phyloP scores from a whole-genome alignment of 2,797 vertebrate species.

The Crenuchus spilurus region DNA sequence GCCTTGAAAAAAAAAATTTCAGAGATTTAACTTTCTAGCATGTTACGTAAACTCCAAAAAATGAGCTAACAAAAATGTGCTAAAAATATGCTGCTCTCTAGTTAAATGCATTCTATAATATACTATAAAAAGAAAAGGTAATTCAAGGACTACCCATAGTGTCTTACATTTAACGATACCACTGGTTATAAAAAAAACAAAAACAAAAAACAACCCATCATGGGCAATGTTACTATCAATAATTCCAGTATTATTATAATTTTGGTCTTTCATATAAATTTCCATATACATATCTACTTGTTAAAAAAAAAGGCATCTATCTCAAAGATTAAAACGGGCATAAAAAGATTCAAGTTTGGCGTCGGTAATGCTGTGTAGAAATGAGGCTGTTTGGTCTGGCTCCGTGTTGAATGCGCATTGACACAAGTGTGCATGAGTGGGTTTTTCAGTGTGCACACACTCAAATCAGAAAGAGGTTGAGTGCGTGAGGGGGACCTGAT shows the following conservation, averaged over 20 bases:
- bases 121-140: conserved; percentile 70
- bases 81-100: conserved; percentile 69
- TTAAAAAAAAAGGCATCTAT: conserved; percentile 58
- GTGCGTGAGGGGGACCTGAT: conserved; percentile 50
- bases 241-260: conserved; percentile 70
- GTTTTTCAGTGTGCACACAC: conserved; percentile 76
- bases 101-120: conserved; percentile 72
- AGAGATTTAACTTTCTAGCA: conserved; percentile 51
- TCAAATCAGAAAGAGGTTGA: conserved; percentile 10
- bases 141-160: conserved; percentile 71
- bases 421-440: conserved; percentile 63
- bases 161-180: conserved; percentile 71
- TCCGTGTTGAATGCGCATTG: conserved; percentile 60
- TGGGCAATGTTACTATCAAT: conserved; percentile 66
- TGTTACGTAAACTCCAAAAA: conserved; percentile 59
- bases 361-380: conserved; percentile 74
- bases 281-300: conserved; percentile 71
- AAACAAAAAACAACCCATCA: conserved; percentile 61
- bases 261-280: conserved; percentile 76
- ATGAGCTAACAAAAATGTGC: conserved; percentile 69
- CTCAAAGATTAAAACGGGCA: conserved; percentile 48
- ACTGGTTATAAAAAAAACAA: conserved; percentile 62
- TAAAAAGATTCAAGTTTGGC: conserved; percentile 78
- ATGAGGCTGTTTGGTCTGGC: conserved; percentile 61
- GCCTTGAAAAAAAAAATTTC: conserved; percentile 56